A percentile compares a stretch with the other conserved stretches of the same genome.
These are phyloP conservation scores for Drosophila lini DNA, from an alignment of 1,140 invertebrate genomes.

Conservation along the genomic window DNA sequence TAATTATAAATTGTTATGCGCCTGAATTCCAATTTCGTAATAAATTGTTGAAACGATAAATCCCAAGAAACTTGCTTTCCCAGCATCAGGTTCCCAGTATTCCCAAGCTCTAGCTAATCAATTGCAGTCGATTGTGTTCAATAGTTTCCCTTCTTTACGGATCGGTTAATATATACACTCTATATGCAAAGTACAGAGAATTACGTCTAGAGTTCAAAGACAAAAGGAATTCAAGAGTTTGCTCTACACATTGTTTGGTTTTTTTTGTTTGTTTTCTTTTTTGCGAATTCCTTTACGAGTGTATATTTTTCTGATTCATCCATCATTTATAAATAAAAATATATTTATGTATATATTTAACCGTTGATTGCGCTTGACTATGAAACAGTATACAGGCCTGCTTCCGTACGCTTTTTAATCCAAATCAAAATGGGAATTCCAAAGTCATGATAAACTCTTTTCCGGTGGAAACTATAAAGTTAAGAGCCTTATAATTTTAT, in stretches of 20 bases:
- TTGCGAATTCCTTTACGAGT: not conserved
- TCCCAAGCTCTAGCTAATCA: not conserved
- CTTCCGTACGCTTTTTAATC: not conserved
- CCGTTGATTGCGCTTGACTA: not conserved
- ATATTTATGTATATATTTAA: not conserved
- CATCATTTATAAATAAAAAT: conserved; percentile 1
- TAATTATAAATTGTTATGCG: conserved; percentile 48
- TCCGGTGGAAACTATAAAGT: not conserved
- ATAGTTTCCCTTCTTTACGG: not conserved
- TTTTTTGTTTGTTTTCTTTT: conserved; percentile 3
- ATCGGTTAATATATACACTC: not conserved
- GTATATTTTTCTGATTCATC: conserved; percentile 11
- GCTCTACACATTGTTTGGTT: not conserved
- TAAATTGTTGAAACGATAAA: conserved; percentile 41
- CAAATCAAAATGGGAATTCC: not conserved
- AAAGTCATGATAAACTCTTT: not conserved
- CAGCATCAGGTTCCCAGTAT: not conserved
- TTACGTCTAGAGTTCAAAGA: not conserved
- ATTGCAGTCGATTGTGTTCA: not conserved
- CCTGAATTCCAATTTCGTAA: conserved; percentile 26
- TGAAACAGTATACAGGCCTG: not conserved
- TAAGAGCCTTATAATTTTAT: not conserved
- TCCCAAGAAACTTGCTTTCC: not conserved
- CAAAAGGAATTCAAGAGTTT: not conserved
- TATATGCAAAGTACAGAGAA: not conserved